Evolutionary conservation across 2,888 invertebrate genomes (phyloP), one percentile per base, ranked within the genome.

Genomic region (Drosophila yooni): DNA sequence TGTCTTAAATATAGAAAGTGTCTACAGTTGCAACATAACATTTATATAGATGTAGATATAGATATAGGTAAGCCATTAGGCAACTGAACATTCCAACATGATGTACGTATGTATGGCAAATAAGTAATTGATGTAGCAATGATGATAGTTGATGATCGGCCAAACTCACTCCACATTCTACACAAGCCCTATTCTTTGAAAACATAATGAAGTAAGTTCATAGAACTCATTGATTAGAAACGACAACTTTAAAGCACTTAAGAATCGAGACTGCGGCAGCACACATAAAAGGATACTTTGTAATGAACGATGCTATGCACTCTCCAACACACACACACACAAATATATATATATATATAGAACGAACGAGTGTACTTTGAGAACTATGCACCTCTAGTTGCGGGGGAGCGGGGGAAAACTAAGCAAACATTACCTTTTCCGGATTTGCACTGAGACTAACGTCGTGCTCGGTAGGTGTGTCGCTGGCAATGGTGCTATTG

Each of bases 401-500:
- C 25, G 25, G 15, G 25, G 27, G 29, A 2, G 53, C 11, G 40
- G 25, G n/a, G 29, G 52, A 40, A 33, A 54, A 50, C 51, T 52
- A 50, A 38, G 38, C 65, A 56, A 38, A 76, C 70, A 73, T 89
- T 86, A 86, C 85, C 85, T 84, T 88, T 33, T 89, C 80, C 31
- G 60, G 50, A 43, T 64, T 63, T 10, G n/a, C 25, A 70, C 46
- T 71, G 48, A 68, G 63, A 76, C 70, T 76, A 67, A 63, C 71
- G 65, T 84, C 88, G 52, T 78, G 72, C 21, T 89, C 84, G 89
- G 90, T 89, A 69, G 85, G 89, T 73, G 85, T 70, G 29, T 88
- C 88, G 83, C 82, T 85, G 83, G 85, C 89, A 76, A 88, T 76
- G 68, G 86, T 78, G 76, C 79, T 87, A 77, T 73, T 82, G 50